Conservation (phyloP, 2,113 vertebrate species). For the Microcebus ravelobensis region DNA sequence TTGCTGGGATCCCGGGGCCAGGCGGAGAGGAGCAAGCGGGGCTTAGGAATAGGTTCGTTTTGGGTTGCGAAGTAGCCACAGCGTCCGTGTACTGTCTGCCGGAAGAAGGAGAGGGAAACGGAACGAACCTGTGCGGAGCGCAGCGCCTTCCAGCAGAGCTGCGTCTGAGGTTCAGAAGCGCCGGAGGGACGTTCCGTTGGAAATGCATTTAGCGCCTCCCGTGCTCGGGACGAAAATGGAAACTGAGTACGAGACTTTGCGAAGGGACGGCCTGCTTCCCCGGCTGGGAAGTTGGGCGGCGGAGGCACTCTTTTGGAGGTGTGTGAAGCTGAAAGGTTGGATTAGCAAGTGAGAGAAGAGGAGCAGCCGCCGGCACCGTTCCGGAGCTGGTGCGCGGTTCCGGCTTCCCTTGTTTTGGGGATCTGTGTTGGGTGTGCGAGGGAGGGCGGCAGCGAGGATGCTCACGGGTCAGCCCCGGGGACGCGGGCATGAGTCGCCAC, state of each 20-base stretch:
- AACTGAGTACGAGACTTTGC: neutral
- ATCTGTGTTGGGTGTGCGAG: neutral
- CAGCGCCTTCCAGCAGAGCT: constrained; percentile 48
- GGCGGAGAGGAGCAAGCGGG: neutral
- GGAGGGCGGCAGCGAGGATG: neutral
- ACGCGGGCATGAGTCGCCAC: neutral
- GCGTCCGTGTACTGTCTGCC: neutral
- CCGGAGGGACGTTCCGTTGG: neutral
- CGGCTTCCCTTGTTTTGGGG: neutral
- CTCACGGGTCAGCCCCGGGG: neutral
- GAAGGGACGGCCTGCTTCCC: neutral
- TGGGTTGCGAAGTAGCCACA: constrained; percentile 71
- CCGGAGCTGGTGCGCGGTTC: neutral
- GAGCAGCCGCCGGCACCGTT: fast-evolving
- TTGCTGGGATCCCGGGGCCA: fast-evolving
- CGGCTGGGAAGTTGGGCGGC: constrained; percentile 44
- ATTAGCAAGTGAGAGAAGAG: neutral
- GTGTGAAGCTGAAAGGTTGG: neutral
- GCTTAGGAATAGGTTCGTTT: neutral
- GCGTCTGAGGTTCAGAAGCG: constrained; percentile 26
- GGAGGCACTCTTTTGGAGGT: neutral
- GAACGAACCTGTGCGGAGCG: constrained; percentile 10
- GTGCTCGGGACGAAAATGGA: neutral
- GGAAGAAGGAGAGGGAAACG: neutral
- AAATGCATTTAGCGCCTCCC: neutral